Evolutionary conservation across 2,888 invertebrate genomes (phyloP), one percentile per base, ranked within the genome.

Genomic region (Sesia bembeciformis): DNA sequence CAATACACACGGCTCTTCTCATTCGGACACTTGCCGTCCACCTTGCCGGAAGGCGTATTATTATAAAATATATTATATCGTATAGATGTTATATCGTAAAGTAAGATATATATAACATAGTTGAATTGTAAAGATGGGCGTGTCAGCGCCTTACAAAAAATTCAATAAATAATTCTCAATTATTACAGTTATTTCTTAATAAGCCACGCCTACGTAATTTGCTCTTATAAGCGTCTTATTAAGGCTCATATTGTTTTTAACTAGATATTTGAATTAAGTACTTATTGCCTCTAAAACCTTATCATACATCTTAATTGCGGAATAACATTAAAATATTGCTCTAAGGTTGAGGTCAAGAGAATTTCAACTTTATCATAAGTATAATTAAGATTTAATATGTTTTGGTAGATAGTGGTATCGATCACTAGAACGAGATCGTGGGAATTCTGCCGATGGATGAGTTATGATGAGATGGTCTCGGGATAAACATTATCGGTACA

Each of bases 261-360:
- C 83, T 79, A 81, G 84, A 82, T 85, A 80, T 84, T 85, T 82
- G 84, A 78, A 88, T 86, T 88, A 86, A 88, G 86, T 84, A 86
- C 87, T 87, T 86, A 86, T 76, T 82, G 72, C 77, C 76, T 81
- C 80, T 78, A 78, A 79, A 84, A 77, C 78, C 78, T 88, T 88
- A 89, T 89, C 88, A 88, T 88, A 84, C 86, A 89, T 89, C 88
- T 88, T 88, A 88, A 89, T 89, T 87, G 88, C 78, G 67, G 85
- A 86, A 86, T 87, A 84, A 86, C 84, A 86, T 87, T 88, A 88
- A 88, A 86, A 86, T 87, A 86, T 86, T 78, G 80, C 80, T 74
- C 64, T 65, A 71, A 78, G 75, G 68, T 75, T 68, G 64, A 59
- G 61, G 58, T 63, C 59, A 62, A 62, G 70, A 60, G 53, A 80